A percentile compares a stretch with the other conserved stretches of the same genome.
These are phyloP conservation scores for Zaprionus gabonicus DNA, from an alignment of 1,140 invertebrate species.

Conservation along the genomic window DNA sequence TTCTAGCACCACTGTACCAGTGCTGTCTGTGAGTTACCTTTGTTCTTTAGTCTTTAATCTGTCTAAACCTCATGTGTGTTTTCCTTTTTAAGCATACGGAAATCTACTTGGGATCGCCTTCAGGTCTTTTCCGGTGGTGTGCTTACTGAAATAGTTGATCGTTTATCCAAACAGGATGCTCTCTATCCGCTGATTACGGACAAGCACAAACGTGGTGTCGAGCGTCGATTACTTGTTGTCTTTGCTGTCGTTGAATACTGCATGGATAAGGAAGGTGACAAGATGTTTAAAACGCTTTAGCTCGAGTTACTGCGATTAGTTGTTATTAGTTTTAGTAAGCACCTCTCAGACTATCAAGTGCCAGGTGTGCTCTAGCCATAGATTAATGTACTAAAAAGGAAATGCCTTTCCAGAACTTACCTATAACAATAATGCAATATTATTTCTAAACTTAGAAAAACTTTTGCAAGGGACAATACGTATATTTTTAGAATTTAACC, in stretches of 20 bases:
- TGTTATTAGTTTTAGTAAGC: conserved; percentile 53
- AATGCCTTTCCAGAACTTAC: conserved; percentile 1
- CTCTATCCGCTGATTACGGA: conserved; percentile 88
- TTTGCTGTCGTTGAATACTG: conserved; percentile 91
- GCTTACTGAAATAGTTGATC: conserved; percentile 86
- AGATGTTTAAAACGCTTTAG: conserved; percentile 82
- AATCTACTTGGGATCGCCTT: conserved; percentile 89
- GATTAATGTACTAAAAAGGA: conserved; percentile 4
- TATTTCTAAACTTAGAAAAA: neutral
- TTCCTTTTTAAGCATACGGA: conserved; percentile 87
- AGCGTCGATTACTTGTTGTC: conserved; percentile 90
- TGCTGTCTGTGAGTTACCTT: conserved; percentile 92
- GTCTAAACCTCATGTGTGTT: neutral
- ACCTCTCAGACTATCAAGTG: conserved; percentile 23
- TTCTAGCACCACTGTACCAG: conserved; percentile 95
- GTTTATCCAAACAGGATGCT: conserved; percentile 84
- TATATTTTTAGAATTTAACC: conserved; percentile 13
- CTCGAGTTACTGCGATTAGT: conserved; percentile 10
- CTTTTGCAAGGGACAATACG: conserved; percentile 5
- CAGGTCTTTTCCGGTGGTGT: conserved; percentile 88
- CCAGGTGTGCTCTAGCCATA: conserved; percentile 8
- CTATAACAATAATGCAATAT: neutral
- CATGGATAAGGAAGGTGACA: conserved; percentile 86
- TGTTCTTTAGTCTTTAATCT: conserved; percentile 2
- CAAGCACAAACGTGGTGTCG: conserved; percentile 92